Conservation (phyloP, 2,113 vertebrate species). For the Ceuthmochares aereus region DNA sequence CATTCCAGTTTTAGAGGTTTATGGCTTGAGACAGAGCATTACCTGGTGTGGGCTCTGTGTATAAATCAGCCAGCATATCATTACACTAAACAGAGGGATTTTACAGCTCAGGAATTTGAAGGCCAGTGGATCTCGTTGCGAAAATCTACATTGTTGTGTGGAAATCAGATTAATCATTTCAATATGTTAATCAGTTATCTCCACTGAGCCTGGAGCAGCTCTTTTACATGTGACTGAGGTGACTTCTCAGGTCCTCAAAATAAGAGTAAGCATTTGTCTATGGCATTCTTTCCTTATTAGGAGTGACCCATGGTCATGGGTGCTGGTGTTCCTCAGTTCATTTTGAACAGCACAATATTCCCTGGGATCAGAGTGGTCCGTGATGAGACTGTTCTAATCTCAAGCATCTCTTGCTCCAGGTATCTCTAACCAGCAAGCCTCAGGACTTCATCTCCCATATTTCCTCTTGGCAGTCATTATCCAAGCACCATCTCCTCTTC, state of each 20-base stretch:
- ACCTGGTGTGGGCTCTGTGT: background rate
- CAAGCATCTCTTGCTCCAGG: background rate
- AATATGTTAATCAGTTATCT: background rate
- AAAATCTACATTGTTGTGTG: background rate
- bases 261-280: background rate
- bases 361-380: accelerated
- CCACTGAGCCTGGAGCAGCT: background rate
- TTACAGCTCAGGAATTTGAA: background rate
- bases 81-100: background rate
- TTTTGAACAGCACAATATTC: background rate
- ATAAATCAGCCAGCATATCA: background rate
- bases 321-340: background rate
- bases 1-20: background rate
- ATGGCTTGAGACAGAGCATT: background rate
- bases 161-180: background rate
- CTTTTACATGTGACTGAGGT: background rate
- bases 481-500: background rate
- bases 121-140: accelerated
- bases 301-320: background rate
- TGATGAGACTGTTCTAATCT: background rate
- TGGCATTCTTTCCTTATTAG: background rate
- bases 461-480: background rate
- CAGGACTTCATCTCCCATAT: background rate
- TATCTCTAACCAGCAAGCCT: background rate
- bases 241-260: background rate